Conservation (phyloP, 2,888 invertebrate species). For the Clunio marinus region DNA sequence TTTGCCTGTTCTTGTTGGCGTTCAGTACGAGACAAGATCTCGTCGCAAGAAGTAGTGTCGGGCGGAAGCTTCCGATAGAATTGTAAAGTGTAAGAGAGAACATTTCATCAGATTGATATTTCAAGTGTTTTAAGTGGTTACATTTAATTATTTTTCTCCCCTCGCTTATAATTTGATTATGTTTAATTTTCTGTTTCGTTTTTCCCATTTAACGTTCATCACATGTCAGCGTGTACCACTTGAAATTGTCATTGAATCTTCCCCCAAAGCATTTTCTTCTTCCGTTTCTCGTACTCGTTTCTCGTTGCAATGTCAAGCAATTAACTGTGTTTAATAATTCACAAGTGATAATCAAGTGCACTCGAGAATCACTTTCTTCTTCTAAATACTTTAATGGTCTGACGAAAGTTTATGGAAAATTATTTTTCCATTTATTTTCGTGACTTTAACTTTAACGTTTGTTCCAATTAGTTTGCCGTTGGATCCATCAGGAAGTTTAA, state of each 20-base stretch:
- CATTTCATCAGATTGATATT: neutral
- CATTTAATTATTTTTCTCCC: neutral
- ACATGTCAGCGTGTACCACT: neutral
- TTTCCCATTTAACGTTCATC: neutral
- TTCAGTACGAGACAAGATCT: slow-evolving; percentile 53
- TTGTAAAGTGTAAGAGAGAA: slow-evolving; percentile 15
- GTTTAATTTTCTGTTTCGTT: neutral
- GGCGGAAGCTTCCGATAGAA: slow-evolving; percentile 4
- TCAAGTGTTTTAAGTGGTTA: slow-evolving; percentile 31
- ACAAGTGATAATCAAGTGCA: slow-evolving; percentile 1
- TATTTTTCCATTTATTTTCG: neutral
- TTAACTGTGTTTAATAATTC: slow-evolving; percentile 1
- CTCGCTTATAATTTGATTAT: neutral
- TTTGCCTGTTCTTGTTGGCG: slow-evolving; percentile 36
- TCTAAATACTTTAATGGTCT: too few relatives aligned
- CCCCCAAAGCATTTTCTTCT: too few relatives aligned
- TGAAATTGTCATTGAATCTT: neutral
- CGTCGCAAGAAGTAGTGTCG: slow-evolving; percentile 52
- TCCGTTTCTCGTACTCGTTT: neutral
- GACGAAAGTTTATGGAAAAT: slow-evolving; percentile 17
- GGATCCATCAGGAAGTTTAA: slow-evolving; percentile 23
- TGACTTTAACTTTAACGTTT: neutral
- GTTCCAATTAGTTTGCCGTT: neutral
- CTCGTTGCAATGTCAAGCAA: neutral
- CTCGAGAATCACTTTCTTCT: neutral